A percentile compares a stretch with the other conserved stretches of the same genome.
Conservation (phyloP, 2,797 vertebrate species). For the Hafferia zeledoni region DNA sequence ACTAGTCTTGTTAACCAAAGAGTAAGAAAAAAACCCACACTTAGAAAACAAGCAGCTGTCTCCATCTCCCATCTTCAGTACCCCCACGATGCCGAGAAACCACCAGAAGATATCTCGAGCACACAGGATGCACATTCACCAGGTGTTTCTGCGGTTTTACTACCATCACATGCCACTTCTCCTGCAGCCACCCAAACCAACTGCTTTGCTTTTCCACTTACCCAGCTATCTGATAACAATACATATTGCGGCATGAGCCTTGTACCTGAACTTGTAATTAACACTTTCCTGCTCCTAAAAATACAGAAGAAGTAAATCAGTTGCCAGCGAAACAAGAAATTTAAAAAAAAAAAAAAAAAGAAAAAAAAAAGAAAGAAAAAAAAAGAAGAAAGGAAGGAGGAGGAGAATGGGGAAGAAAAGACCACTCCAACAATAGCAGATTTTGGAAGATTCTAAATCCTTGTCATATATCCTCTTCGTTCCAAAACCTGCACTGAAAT, state of each 20-base stretch:
- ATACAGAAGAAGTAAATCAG: not conserved
- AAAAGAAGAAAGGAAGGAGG: fast-evolving
- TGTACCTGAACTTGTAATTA: not conserved
- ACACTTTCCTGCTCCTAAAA: not conserved
- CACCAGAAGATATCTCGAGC: not conserved
- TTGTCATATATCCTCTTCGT: not conserved
- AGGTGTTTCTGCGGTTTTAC: slow-evolving; percentile 29
- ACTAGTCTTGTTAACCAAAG: not conserved
- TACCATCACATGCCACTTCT: not conserved
- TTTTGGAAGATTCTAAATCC: not conserved
- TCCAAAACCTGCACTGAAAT: not conserved
- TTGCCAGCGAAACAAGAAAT: not conserved
- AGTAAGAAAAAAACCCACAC: not conserved
- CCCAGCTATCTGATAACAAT: not conserved
- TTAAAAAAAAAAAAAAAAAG: too few relatives aligned
- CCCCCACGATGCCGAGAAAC: not conserved
- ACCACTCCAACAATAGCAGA: not conserved
- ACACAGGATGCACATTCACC: not conserved
- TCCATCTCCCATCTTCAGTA: not conserved
- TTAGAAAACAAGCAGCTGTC: slow-evolving; percentile 23
- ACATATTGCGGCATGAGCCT: fast-evolving
- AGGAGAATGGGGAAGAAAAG: not conserved
- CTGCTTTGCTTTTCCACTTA: not conserved
- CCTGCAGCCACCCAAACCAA: slow-evolving; percentile 3
- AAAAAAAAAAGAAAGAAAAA: too few relatives aligned